Evolutionary conservation across 2,797 vertebrate genomes (phyloP).

Genomic region (Enteromius mattozi): DNA sequence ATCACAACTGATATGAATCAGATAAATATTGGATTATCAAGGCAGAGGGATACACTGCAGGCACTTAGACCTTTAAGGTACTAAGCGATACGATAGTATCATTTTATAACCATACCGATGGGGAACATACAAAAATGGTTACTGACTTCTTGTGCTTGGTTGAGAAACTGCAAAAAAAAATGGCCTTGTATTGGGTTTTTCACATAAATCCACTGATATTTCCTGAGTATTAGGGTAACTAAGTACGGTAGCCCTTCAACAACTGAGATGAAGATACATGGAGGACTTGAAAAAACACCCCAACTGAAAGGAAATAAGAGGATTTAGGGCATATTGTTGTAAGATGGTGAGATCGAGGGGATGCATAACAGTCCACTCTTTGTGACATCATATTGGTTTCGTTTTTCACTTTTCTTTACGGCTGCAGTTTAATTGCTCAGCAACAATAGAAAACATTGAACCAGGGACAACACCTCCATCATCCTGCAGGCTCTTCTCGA

Average conservation of each 20-base stretch:
- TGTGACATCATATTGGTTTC: conserved; percentile 48
- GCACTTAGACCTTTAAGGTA: conserved; percentile 28
- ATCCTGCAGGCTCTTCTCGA: neutral
- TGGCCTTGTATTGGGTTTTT: conserved; percentile 2
- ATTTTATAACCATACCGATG: conserved; percentile 3
- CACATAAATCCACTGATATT: conserved; percentile 63
- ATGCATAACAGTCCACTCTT: conserved; percentile 56
- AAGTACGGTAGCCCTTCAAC: conserved; percentile 76
- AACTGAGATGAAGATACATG: conserved; percentile 67
- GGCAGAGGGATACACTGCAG: conserved; percentile 49
- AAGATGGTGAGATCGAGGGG: conserved; percentile 23
- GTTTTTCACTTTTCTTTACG: neutral
- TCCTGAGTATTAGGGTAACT: conserved; percentile 71
- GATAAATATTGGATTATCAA: conserved; percentile 53
- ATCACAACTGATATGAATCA: conserved; percentile 79
- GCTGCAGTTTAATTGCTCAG: neutral
- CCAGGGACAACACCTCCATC: conserved; percentile 8
- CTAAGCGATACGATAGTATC: conserved; percentile 30
- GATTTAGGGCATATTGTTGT: conserved; percentile 53
- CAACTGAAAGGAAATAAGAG: conserved; percentile 58
- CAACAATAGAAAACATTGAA: neutral
- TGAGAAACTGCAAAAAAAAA: neutral
- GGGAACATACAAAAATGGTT: conserved; percentile 55
- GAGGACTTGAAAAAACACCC: conserved; percentile 50
- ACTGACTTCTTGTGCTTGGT: conserved; percentile 63